These are phyloP conservation scores for Drosophila longiperda DNA, from an alignment of 2,888 invertebrate species.

Conservation along the genomic window DNA sequence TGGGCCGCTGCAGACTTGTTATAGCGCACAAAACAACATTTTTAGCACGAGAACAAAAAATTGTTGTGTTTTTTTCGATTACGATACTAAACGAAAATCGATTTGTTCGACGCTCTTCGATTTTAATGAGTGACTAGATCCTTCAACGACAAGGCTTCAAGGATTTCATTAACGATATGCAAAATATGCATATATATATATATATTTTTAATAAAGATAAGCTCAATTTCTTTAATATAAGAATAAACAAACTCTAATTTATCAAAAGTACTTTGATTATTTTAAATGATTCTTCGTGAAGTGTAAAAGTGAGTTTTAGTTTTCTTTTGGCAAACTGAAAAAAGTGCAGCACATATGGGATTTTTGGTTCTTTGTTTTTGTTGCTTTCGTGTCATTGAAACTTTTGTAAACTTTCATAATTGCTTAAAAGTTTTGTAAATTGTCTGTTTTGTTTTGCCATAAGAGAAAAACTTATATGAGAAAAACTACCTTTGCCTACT, in stretches of 20 bases:
- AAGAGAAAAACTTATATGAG: constrained; percentile 14
- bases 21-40: constrained; percentile 77
- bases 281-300: not conserved
- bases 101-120: constrained; percentile 67
- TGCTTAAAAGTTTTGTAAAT: constrained; percentile 23
- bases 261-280: not conserved
- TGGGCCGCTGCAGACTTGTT: constrained; percentile 58
- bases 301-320: too few relatives aligned
- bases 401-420: constrained; percentile 27
- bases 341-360: not conserved
- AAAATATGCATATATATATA: constrained; percentile 13
- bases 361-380: not conserved
- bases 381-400: not conserved
- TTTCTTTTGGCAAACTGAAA: not conserved
- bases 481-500: constrained; percentile 19
- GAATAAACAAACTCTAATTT: not conserved
- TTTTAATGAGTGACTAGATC: constrained; percentile 67
- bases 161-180: constrained; percentile 73
- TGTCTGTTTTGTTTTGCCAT: constrained; percentile 7
- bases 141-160: constrained; percentile 48
- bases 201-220: constrained; percentile 18
- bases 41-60: constrained; percentile 75
- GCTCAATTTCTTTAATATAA: not conserved
- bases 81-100: constrained; percentile 81
- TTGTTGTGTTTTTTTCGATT: constrained; percentile 74